Percentiles rank a stretch among this genome's conserved stretches.
Conservation (phyloP, 2,113 vertebrate species). For the Microtus ochrogaster region DNA sequence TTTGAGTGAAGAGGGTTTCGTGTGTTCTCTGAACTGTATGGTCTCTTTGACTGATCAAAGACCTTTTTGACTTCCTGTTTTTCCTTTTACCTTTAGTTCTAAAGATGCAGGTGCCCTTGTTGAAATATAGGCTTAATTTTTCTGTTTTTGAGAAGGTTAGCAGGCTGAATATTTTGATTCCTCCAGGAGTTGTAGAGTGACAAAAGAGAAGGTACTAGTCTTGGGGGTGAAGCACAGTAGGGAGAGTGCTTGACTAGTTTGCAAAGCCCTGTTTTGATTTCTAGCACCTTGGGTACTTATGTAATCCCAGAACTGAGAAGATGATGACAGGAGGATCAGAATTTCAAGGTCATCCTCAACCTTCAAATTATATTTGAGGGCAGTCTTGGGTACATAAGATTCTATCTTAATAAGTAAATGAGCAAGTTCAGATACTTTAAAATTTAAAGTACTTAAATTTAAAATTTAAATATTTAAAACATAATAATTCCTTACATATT, state of each 20-base stretch:
- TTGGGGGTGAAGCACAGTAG: not conserved
- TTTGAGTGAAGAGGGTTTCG: slow-evolving; percentile 69
- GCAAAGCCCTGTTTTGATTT: not conserved
- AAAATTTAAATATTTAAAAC: too few relatives aligned
- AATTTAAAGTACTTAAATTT: too few relatives aligned
- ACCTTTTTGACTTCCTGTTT: slow-evolving; percentile 73
- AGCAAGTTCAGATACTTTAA: not conserved
- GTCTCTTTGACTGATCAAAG: slow-evolving; percentile 54
- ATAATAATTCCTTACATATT: slow-evolving; percentile 20
- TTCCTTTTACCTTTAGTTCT: slow-evolving; percentile 62
- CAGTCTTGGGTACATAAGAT: not conserved
- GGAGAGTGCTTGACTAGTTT: not conserved
- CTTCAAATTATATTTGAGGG: not conserved
- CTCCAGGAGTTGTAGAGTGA: slow-evolving; percentile 53
- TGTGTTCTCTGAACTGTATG: slow-evolving; percentile 70
- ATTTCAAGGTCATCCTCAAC: not conserved
- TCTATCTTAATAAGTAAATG: not conserved
- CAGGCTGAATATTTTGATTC: slow-evolving; percentile 47
- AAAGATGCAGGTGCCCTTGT: not conserved
- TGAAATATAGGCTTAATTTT: slow-evolving; percentile 54
- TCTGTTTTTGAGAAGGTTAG: slow-evolving; percentile 38
- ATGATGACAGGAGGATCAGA: not conserved
- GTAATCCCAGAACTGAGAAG: not conserved
- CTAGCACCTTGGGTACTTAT: too few relatives aligned
- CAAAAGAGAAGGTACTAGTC: slow-evolving; percentile 33